Base-by-base conservation (phyloP, 2,113 vertebrate genomes). In the Gorilla gorilla region DNA sequence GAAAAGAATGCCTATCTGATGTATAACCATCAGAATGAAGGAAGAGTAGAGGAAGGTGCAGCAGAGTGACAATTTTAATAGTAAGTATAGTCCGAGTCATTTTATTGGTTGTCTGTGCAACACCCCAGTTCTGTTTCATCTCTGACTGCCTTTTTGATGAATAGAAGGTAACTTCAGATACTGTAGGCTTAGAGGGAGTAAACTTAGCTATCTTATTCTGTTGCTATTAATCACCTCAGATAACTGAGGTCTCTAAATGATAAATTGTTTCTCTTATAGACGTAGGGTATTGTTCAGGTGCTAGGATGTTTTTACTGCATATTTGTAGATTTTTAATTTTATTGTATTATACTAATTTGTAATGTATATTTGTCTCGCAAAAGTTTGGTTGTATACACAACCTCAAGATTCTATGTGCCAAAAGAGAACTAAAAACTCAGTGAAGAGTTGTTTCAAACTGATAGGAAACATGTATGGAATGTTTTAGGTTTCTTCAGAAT, bases 101-200 rank as follows among this genome's bases (percentile, higher is more conserved):
- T 85, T 87, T 64, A 35, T 66, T 57, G 6, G 2, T 10, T 90
- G 0, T 59, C 55, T 76, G 32, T 82, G n/a, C 89, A 68, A 2
- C 48, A 8, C 43, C 88, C 7, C 66, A 6, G 52, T 93, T 61
- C 52, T 50, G 1, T 82, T 96, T 98, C 85, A 9, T 87, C 55
- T 97, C 25, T n/a, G 14, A 2, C 17, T 93, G 73, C 75, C 73
- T 96, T 88, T 95, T 27, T 96, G 55, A 92, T 70, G 35, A 90
- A 93, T 81, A 43, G 76, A 55, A 80, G 86, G 18, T 82, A 95
- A 96, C 86, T 91, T 85, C 27, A 93, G 73, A 72, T 20, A 57
- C 22, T 68, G 38, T 2, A 89, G 70, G 13, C 1, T 8, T 23
- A 86, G 82, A 88, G 25, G 75, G 79, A n/a, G 83, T 48, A 90